These are phyloP conservation scores for Onychomys torridus DNA, from an alignment of 2,797 vertebrate genomes.

Conservation along the genomic window DNA sequence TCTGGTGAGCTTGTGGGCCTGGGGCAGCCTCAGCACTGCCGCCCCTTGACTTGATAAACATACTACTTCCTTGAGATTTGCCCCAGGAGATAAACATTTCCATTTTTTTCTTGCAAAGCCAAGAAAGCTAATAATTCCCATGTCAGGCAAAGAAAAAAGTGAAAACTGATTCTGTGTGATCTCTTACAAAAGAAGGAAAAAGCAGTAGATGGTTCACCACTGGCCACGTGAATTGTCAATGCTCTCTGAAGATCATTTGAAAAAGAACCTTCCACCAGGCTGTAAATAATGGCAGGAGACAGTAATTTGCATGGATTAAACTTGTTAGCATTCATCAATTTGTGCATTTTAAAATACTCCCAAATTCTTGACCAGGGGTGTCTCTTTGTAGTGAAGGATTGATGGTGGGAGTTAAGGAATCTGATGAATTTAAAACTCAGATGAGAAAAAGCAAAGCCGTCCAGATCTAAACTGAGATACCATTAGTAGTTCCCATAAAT, in stretches of 20 bases:
- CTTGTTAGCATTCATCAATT: constrained; percentile 95
- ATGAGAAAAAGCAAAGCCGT: constrained; percentile 94
- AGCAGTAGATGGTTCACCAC: constrained; percentile 84
- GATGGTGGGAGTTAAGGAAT: constrained; percentile 93
- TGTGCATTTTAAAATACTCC: constrained; percentile 92
- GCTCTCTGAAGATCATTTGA: constrained; percentile 87
- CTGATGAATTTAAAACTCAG: constrained; percentile 97
- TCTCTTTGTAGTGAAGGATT: constrained; percentile 98
- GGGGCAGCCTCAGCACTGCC: constrained; percentile 85
- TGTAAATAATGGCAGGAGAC: constrained; percentile 93
- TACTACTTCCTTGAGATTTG: constrained; percentile 88
- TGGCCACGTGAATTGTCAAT: constrained; percentile 86
- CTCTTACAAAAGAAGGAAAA: constrained; percentile 86
- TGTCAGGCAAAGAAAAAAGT: constrained; percentile 85
- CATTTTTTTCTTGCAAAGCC: constrained; percentile 88
- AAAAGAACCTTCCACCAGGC: constrained; percentile 90
- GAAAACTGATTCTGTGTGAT: constrained; percentile 89
- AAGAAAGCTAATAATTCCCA: constrained; percentile 88
- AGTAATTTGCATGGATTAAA: constrained; percentile 95
- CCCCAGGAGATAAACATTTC: constrained; percentile 90
- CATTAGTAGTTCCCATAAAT: constrained; percentile 98
- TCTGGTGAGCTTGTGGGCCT: constrained; percentile 84
- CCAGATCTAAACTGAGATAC: constrained; percentile 97
- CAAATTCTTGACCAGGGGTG: constrained; percentile 93
- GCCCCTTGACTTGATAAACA: constrained; percentile 89